Percentiles rank a stretch among this genome's conserved stretches.
phyloP scores from a whole-genome alignment of 2,113 vertebrate genomes.

The Rhinoderma darwinii region DNA sequence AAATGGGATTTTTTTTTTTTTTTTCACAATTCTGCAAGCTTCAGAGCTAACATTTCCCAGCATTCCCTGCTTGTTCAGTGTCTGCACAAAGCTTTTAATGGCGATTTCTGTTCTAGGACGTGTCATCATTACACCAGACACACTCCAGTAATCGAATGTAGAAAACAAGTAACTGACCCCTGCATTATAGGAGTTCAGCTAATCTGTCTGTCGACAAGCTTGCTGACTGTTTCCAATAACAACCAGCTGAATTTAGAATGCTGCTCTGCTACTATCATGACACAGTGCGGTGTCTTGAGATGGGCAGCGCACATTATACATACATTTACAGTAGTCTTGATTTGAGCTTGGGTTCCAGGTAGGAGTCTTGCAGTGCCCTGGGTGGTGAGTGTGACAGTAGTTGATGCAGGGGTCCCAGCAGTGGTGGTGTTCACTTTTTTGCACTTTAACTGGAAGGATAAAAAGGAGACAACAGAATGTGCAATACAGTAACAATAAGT shows the following conservation, averaged over 20 bases:
- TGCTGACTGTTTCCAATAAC: not conserved
- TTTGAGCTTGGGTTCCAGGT: slow-evolving; percentile 82
- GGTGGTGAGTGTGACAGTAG: slow-evolving; percentile 87
- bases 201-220: not conserved
- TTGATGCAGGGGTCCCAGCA: slow-evolving; percentile 89
- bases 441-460: slow-evolving; percentile 85
- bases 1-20: too few relatives aligned
- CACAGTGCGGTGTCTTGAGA: not conserved
- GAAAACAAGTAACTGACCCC: not conserved
- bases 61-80: not conserved
- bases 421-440: slow-evolving; percentile 89
- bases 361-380: slow-evolving; percentile 82
- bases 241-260: not conserved
- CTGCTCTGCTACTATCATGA: not conserved
- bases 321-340: slow-evolving; percentile 92
- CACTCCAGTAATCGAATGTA: not conserved
- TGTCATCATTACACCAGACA: not conserved
- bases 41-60: not conserved
- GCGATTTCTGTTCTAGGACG: not conserved
- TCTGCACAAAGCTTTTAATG: not conserved
- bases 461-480: not conserved
- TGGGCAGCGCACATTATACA: slow-evolving; percentile 59
- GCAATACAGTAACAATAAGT: not conserved
- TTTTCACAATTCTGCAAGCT: not conserved
- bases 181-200: not conserved